Conservation (phyloP, 2,113 vertebrate genomes). For the Xenus cinereus region DNA sequence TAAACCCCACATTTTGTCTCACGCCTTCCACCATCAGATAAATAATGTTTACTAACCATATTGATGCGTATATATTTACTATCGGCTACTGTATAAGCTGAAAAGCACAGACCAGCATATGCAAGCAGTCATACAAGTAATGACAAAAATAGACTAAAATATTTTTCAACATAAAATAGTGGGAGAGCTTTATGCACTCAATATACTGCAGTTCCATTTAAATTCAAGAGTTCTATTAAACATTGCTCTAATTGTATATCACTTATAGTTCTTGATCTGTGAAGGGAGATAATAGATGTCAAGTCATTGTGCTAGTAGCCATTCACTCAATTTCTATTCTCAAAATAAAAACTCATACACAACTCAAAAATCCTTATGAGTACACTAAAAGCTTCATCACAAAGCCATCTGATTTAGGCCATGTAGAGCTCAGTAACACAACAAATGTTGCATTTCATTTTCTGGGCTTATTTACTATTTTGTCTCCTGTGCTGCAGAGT, state of each 20-base stretch:
- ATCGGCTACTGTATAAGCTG: neutral
- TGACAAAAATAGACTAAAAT: neutral
- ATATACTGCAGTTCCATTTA: neutral
- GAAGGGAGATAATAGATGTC: neutral
- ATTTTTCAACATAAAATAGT: neutral
- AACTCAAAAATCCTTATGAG: neutral
- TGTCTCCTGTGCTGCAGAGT: slow-evolving; percentile 45
- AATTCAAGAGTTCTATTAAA: neutral
- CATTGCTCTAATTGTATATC: neutral
- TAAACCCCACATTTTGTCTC: neutral
- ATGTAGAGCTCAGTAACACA: neutral
- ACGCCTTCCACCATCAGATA: neutral
- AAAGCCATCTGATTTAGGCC: slow-evolving; percentile 29
- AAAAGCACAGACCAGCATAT: neutral
- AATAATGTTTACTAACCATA: neutral
- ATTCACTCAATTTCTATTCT: slow-evolving; percentile 13
- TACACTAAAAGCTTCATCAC: neutral
- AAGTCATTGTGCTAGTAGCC: neutral
- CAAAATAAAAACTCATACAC: slow-evolving; percentile 22
- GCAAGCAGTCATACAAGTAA: neutral
- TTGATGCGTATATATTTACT: neutral
- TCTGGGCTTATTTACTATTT: slow-evolving; percentile 70
- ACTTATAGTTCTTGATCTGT: neutral
- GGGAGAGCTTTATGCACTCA: neutral
- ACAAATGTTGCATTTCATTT: slow-evolving; percentile 70